Evolutionary conservation across 2,888 invertebrate genomes (phyloP).

Genomic region (Hirtodrosophila duncani): DNA sequence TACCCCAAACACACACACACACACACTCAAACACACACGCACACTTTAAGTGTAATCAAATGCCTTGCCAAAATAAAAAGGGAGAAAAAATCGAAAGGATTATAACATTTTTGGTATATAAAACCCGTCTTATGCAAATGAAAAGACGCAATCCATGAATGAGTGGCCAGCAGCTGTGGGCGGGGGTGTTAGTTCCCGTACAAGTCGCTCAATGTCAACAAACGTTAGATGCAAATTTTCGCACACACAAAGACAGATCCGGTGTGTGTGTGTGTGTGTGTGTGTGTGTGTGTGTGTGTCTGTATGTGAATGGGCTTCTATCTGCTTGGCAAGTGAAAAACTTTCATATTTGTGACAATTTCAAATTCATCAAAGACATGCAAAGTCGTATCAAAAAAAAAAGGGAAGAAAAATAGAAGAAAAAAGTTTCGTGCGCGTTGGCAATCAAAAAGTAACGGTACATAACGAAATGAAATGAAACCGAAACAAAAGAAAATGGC

Average conservation of each 20-base stretch:
- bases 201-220: slow-evolving; percentile 61
- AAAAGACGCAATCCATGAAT: slow-evolving; percentile 31
- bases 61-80: neutral
- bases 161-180: slow-evolving; percentile 17
- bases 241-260: neutral
- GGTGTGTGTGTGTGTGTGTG: neutral
- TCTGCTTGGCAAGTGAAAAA: slow-evolving; percentile 56
- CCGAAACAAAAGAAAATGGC: slow-evolving; percentile 27
- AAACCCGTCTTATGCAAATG: slow-evolving; percentile 29
- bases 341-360: slow-evolving; percentile 71
- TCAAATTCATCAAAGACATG: slow-evolving; percentile 73
- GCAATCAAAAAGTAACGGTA: slow-evolving; percentile 69
- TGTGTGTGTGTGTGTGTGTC: slow-evolving; percentile 1
- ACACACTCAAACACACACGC: no score
- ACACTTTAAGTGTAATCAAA: slow-evolving; percentile 22
- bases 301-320: slow-evolving; percentile 10
- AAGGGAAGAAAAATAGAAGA: slow-evolving; percentile 3
- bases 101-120: slow-evolving; percentile 30
- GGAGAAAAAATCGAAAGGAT: slow-evolving; percentile 27
- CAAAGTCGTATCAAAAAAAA: slow-evolving; percentile 41
- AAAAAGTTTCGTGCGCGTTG: slow-evolving; percentile 66
- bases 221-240: slow-evolving; percentile 58
- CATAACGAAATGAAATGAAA: slow-evolving; percentile 34
- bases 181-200: slow-evolving; percentile 23
- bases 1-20: no score